phyloP scores from a whole-genome alignment of 2,888 invertebrate species.

The Melieria crassipennis region DNA sequence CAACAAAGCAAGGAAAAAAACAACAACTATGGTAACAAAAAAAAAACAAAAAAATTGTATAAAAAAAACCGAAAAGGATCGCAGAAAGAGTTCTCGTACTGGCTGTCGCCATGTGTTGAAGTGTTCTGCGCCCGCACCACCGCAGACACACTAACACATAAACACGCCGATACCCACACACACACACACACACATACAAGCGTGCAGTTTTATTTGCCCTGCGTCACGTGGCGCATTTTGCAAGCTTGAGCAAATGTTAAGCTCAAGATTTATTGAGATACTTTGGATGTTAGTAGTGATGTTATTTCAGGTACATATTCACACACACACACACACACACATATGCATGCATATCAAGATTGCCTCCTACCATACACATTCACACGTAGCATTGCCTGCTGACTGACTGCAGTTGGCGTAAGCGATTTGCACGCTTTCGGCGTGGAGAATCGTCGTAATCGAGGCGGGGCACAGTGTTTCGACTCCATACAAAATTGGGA shows the following conservation, averaged over 20 bases:
- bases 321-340: background rate
- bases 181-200: background rate
- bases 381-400: too few species aligned
- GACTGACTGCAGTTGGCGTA: too few species aligned
- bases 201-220: background rate
- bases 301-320: background rate
- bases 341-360: background rate
- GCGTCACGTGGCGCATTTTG: slow-evolving; percentile 29
- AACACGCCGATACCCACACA: slow-evolving; percentile 15
- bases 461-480: too few species aligned
- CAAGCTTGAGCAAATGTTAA: slow-evolving; percentile 37
- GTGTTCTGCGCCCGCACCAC: background rate
- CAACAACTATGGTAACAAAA: too few species aligned
- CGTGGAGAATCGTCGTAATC: too few species aligned
- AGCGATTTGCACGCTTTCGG: too few species aligned
- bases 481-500: too few species aligned
- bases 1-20: background rate
- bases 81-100: too few species aligned
- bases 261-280: slow-evolving; percentile 40
- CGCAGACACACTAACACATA: too few species aligned
- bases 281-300: slow-evolving; percentile 27
- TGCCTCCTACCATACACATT: too few species aligned
- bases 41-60: too few species aligned
- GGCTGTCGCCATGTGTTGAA: background rate
- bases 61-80: too few species aligned